phyloP scores from a whole-genome alignment of 2,113 vertebrate genomes.

The Sebastes schlegelii region DNA sequence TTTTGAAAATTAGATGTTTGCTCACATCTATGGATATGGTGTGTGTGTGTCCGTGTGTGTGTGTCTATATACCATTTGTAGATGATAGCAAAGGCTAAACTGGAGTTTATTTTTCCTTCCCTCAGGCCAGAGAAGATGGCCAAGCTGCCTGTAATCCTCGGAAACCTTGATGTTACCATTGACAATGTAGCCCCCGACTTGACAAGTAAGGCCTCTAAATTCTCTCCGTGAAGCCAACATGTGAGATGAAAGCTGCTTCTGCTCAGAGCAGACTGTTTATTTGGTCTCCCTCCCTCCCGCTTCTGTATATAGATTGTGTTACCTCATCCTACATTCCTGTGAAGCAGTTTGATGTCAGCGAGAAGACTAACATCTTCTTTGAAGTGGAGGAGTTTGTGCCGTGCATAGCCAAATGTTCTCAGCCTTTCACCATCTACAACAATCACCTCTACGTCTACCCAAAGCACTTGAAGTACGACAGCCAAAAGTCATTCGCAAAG shows the following conservation, averaged over 20 bases:
- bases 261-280: conserved; percentile 48
- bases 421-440: conserved; percentile 97
- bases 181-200: conserved; percentile 94
- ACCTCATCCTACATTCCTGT: conserved; percentile 97
- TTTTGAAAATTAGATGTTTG: conserved; percentile 47
- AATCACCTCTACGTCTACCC: conserved; percentile 99
- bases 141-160: conserved; percentile 97
- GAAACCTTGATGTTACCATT: conserved; percentile 97
- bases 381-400: conserved; percentile 99
- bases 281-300: conserved; percentile 43
- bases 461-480: conserved; percentile 95
- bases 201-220: conserved; percentile 88
- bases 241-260: conserved; percentile 33
- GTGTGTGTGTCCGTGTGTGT: background rate
- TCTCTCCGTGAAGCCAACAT: conserved; percentile 6
- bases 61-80: conserved; percentile 16
- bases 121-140: conserved; percentile 97
- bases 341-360: conserved; percentile 91
- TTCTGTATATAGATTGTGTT: conserved; percentile 90
- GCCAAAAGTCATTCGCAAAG: conserved; percentile 97
- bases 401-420: conserved; percentile 93
- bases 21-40: conserved; percentile 49
- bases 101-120: conserved; percentile 58
- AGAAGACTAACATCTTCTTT: conserved; percentile 87
- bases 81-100: conserved; percentile 56